Evolutionary conservation across 2,797 vertebrate species (phyloP), one percentile per base, ranked within the genome.

Genomic region (Sebastes nivosus): DNA sequence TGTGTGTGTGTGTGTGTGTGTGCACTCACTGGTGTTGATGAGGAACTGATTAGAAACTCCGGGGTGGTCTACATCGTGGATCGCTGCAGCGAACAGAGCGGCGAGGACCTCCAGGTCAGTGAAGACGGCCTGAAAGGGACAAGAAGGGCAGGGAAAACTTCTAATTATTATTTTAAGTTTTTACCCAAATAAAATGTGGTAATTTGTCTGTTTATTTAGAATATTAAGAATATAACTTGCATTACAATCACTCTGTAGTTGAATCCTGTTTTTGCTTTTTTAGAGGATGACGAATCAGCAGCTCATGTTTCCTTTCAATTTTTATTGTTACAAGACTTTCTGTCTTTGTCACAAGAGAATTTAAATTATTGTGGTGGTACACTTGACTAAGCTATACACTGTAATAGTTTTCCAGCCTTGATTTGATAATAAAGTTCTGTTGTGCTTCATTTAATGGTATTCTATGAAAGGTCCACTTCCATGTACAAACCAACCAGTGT

Each of bases 31-130:
- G 82, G 97, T 97, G 89, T 97, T 97, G 93, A 97, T 97, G 86
- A 97, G 96, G 89, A 97, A 97, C 95, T 97, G 97, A 89, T 97
- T 97, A 81, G 97, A 97, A 66, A 97, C 97, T 5, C 97, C 97
- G 0, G 97, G 97, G 75, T 97, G 97, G 83, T 97, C 97, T 2
- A 97, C 97, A 1, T 97, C 97, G 1, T 97, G 96, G 75, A 97
- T 97, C n/a, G 97, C 96, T 66, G 97, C 96, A 22, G 96, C 97
- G 4, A 97, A 97, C 59, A 97, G 90, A 52, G 96, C 96, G 0
- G 97, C 97, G 1, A 97, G 94, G 82, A 97, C 96, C 94, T 97
- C 97, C 80, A 97, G 91, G 87, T 97, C 97, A 0, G 96, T 97
- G 92, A 97, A 97, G 75, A 96, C 97, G 0, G 96, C 96, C 97